Conservation (phyloP, 2,113 vertebrate species). For the Diphyllodes magnificus region DNA sequence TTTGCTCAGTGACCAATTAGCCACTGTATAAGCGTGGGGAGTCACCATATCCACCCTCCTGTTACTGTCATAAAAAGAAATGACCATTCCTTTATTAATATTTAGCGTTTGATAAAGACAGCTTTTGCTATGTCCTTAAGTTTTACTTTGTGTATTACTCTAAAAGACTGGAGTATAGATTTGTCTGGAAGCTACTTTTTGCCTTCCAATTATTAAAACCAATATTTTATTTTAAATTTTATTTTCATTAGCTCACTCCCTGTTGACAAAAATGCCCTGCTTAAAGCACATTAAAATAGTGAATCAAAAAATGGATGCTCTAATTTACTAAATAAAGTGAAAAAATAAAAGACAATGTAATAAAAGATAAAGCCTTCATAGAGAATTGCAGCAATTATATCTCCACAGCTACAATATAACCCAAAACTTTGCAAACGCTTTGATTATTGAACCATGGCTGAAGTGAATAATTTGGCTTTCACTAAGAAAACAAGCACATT, state of each 20-base stretch:
- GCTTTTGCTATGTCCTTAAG: not conserved
- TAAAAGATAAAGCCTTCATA: conserved; percentile 74
- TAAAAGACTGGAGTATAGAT: not conserved
- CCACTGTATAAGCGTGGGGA: not conserved
- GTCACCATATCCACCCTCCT: not conserved
- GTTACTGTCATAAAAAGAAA: not conserved
- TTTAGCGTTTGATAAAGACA: not conserved
- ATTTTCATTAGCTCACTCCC: not conserved
- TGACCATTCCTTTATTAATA: not conserved
- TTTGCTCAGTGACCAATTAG: not conserved
- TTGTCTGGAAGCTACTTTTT: not conserved
- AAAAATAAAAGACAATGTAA: conserved; percentile 57
- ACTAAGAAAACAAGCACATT: conserved; percentile 92
- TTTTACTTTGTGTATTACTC: not conserved
- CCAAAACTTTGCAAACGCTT: conserved; percentile 84
- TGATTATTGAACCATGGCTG: conserved; percentile 90
- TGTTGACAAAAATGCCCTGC: not conserved
- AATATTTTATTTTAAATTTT: not conserved
- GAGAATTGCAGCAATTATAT: conserved; percentile 79
- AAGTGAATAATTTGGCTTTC: conserved; percentile 92
- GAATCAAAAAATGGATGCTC: conserved; percentile 60
- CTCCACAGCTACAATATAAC: conserved; percentile 81
- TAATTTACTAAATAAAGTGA: conserved; percentile 62
- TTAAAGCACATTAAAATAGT: not conserved
- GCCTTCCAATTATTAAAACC: not conserved